These are phyloP conservation scores for Tillus elongatus DNA, from an alignment of 2,888 invertebrate genomes.

Conservation along the genomic window DNA sequence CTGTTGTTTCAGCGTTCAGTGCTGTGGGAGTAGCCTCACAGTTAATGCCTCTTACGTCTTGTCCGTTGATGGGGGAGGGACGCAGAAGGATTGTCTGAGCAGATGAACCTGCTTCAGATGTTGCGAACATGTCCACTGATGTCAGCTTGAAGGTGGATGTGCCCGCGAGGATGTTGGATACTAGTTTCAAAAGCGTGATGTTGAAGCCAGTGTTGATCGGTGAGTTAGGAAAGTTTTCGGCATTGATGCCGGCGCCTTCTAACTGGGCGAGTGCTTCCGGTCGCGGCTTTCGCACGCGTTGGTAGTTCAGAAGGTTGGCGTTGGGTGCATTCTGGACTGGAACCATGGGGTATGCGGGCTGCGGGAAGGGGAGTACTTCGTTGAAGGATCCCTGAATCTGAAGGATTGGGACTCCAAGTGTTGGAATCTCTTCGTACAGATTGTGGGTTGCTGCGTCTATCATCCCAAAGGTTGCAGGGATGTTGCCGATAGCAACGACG, in stretches of 20 bases:
- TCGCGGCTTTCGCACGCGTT: neutral
- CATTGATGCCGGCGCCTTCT: neutral
- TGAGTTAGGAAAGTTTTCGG: neutral
- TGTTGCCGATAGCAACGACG: neutral
- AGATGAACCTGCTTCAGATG: neutral
- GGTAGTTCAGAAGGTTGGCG: neutral
- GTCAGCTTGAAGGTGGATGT: constrained; percentile 3
- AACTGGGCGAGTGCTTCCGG: neutral
- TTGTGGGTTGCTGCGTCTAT: constrained; percentile 3
- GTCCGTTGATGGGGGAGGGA: constrained; percentile 2
- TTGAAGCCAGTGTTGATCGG: constrained; percentile 1
- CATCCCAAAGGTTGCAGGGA: neutral
- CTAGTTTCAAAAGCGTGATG: neutral
- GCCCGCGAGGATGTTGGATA: constrained; percentile 2
- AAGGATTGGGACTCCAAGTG: neutral
- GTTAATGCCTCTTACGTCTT: neutral
- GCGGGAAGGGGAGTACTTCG: neutral
- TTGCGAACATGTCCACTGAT: neutral
- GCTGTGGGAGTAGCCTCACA: neutral
- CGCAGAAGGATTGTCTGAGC: neutral
- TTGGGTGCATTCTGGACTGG: neutral
- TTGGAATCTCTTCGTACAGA: constrained; percentile 1
- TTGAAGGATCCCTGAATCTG: neutral
- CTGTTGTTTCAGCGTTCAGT: neutral
- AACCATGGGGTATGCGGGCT: neutral